Evolutionary conservation across 2,888 invertebrate genomes (phyloP).

Genomic region (Melipona bicolor): DNA sequence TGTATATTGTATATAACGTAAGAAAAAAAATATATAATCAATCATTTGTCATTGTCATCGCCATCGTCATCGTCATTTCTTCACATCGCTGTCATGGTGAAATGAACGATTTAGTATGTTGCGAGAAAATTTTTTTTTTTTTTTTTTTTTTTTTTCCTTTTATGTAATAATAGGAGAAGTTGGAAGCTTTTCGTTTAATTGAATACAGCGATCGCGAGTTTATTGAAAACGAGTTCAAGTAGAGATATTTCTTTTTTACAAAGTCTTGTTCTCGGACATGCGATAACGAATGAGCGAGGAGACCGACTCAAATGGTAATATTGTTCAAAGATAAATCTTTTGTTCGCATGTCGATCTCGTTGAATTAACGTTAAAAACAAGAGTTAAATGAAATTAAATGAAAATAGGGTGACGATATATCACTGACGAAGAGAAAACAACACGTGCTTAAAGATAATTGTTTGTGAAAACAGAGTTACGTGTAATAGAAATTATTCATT

Average conservation of each 20-base stretch:
- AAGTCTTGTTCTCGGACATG: slow-evolving; percentile 9
- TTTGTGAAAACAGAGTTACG: background rate
- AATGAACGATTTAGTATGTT: background rate
- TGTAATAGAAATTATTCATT: background rate
- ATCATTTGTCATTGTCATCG: background rate
- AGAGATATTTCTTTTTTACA: slow-evolving; percentile 16
- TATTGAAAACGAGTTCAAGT: slow-evolving; percentile 22
- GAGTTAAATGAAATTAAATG: background rate
- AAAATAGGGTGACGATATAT: background rate
- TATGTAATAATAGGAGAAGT: background rate
- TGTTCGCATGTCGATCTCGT: slow-evolving; percentile 10
- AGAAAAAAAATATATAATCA: background rate
- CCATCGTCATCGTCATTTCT: background rate
- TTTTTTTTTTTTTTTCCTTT: too few species aligned
- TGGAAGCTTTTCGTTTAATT: background rate
- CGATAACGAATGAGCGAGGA: slow-evolving; percentile 21
- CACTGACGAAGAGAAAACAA: background rate
- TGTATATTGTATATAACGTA: background rate
- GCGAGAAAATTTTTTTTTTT: background rate
- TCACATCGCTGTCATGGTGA: background rate
- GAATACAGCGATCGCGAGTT: slow-evolving; percentile 6
- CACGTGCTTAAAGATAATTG: background rate
- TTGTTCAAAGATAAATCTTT: slow-evolving; percentile 24
- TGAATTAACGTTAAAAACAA: background rate
- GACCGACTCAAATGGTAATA: slow-evolving; percentile 9